Conservation (phyloP, 2,888 invertebrate species). For the Temnothorax ravouxi region DNA sequence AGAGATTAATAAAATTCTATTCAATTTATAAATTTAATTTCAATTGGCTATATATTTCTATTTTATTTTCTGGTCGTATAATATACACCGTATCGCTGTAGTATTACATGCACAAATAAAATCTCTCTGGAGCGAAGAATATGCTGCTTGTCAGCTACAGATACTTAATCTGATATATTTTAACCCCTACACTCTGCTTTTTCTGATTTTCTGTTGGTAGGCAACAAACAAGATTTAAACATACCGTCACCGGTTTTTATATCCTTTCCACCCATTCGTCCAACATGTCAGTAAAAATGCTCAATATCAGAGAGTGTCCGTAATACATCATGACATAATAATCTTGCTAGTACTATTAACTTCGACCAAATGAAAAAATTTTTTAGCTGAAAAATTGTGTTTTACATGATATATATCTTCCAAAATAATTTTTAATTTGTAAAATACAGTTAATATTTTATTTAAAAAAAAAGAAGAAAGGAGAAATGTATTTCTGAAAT, state of each 20-base stretch:
- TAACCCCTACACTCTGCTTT: conserved; percentile 30
- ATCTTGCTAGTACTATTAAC: conserved; percentile 16
- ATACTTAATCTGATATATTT: conserved; percentile 45
- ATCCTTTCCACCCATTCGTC: conserved; percentile 14
- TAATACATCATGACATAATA: not conserved
- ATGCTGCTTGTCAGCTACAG: conserved; percentile 53
- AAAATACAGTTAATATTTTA: conserved; percentile 2
- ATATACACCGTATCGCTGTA: not conserved
- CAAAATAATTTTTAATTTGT: not conserved
- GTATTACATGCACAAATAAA: conserved; percentile 33
- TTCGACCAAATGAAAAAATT: not conserved
- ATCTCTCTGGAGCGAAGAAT: conserved; percentile 24
- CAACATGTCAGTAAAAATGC: not conserved
- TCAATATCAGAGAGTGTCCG: not conserved
- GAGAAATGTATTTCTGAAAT: not conserved
- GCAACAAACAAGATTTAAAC: conserved; percentile 56
- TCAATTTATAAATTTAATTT: conserved; percentile 11
- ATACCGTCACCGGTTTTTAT: conserved; percentile 23
- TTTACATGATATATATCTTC: not conserved
- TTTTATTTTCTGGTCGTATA: not conserved
- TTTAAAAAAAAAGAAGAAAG: not conserved
- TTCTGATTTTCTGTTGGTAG: conserved; percentile 36
- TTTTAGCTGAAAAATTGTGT: not conserved
- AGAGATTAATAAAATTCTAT: not conserved
- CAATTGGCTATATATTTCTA: not conserved